phyloP scores from a whole-genome alignment of 1,140 invertebrate genomes.

The Drosophila mauritiana region DNA sequence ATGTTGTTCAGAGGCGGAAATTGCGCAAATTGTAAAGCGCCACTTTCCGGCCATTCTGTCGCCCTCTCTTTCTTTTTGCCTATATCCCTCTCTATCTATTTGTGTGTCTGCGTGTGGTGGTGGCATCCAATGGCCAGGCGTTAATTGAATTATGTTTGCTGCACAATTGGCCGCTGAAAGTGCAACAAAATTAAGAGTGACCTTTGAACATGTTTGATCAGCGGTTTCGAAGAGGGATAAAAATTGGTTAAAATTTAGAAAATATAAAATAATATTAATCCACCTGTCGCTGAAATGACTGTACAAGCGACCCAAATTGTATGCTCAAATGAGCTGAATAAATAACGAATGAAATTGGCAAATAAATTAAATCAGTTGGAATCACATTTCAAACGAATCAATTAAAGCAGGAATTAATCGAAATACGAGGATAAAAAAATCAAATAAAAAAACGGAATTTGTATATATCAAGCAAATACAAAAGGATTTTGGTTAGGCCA shows the following conservation, averaged over 20 bases:
- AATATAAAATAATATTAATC: background rate
- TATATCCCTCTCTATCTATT: conserved; percentile 9
- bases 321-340: conserved; percentile 39
- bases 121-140: conserved; percentile 61
- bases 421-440: background rate
- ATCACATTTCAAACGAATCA: conserved; percentile 42
- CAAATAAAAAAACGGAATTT: background rate
- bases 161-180: conserved; percentile 65
- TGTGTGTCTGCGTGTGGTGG: conserved; percentile 19
- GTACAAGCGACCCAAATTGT: conserved; percentile 3
- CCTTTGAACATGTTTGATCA: conserved; percentile 11
- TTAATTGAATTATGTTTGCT: conserved; percentile 83
- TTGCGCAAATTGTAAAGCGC: conserved; percentile 77
- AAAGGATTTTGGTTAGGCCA: background rate
- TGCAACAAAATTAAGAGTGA: conserved; percentile 21
- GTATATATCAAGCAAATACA: conserved; percentile 11
- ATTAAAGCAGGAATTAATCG: conserved; percentile 39
- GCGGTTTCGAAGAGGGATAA: conserved; percentile 19
- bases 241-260: background rate
- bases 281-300: background rate
- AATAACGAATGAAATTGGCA: conserved; percentile 2
- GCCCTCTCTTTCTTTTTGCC: background rate
- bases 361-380: conserved; percentile 46
- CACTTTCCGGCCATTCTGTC: conserved; percentile 72
- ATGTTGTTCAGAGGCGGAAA: conserved; percentile 74